Percentiles rank a stretch among this genome's conserved stretches.
Evolutionary conservation across 2,113 vertebrate species (phyloP).

Genomic region (Corythornis madagascariensis): DNA sequence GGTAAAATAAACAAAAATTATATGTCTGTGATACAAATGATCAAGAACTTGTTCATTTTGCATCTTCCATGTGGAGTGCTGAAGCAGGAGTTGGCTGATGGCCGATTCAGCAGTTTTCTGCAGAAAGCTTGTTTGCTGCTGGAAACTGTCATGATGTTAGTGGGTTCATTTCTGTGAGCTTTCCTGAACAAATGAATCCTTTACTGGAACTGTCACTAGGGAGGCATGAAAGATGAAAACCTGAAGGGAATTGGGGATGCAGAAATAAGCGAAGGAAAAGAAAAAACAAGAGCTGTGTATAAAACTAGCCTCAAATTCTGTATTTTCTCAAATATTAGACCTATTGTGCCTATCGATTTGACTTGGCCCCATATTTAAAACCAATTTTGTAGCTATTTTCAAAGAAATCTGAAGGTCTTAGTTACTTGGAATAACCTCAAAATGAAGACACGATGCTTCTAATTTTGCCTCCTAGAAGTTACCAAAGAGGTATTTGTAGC

Average conservation of each 20-base stretch:
- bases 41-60: neutral
- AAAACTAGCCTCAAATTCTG: neutral
- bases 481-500: neutral
- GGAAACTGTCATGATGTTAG: neutral
- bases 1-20: neutral
- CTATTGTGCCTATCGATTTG: neutral
- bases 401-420: neutral
- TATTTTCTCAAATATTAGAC: neutral
- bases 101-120: neutral
- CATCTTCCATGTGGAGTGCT: neutral
- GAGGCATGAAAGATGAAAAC: slow-evolving; percentile 10
- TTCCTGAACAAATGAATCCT: neutral
- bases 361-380: neutral
- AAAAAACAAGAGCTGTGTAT: neutral
- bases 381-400: neutral
- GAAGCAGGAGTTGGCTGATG: neutral
- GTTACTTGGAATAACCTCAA: neutral
- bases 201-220: neutral
- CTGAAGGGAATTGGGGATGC: neutral
- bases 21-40: neutral
- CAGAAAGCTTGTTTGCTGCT: neutral
- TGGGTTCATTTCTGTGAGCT: neutral
- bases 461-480: neutral
- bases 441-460: neutral
- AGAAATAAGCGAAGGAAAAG: neutral